Evolutionary conservation across 2,888 invertebrate species (phyloP).

Genomic region (Nomada lathburiana): DNA sequence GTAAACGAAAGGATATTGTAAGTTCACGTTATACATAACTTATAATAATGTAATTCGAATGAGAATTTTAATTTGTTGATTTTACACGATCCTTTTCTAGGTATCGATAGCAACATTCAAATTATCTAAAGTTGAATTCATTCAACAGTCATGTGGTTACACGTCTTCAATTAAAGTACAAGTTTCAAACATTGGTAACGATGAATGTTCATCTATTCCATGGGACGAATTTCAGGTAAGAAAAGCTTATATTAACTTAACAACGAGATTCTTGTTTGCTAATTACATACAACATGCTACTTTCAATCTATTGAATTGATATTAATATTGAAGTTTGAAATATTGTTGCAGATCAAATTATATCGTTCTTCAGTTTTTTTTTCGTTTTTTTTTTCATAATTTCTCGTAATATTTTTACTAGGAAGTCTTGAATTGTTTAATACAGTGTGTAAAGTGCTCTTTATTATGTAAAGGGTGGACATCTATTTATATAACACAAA

Average conservation of each 20-base stretch:
- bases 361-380: slow-evolving; percentile 47
- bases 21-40: slow-evolving; percentile 64
- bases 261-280: slow-evolving; percentile 43
- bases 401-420: slow-evolving; percentile 46
- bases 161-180: slow-evolving; percentile 89
- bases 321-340: slow-evolving; percentile 39
- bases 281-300: slow-evolving; percentile 52
- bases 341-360: slow-evolving; percentile 48
- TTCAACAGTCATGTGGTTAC: slow-evolving; percentile 89
- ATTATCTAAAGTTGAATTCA: slow-evolving; percentile 90
- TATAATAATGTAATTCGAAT: not conserved
- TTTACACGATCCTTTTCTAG: slow-evolving; percentile 72
- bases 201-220: slow-evolving; percentile 94
- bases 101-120: slow-evolving; percentile 88
- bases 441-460: slow-evolving; percentile 46
- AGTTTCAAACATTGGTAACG: slow-evolving; percentile 89
- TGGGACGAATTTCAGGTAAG: slow-evolving; percentile 97
- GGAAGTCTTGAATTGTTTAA: slow-evolving; percentile 35
- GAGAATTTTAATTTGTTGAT: not conserved
- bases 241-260: slow-evolving; percentile 19
- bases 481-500: slow-evolving; percentile 24
- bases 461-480: slow-evolving; percentile 14
- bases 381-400: not conserved
- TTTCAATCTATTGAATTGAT: slow-evolving; percentile 46
- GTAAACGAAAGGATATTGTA: slow-evolving; percentile 92